Conservation (phyloP, 2,113 vertebrate genomes). For the Ciconia boyciana region DNA sequence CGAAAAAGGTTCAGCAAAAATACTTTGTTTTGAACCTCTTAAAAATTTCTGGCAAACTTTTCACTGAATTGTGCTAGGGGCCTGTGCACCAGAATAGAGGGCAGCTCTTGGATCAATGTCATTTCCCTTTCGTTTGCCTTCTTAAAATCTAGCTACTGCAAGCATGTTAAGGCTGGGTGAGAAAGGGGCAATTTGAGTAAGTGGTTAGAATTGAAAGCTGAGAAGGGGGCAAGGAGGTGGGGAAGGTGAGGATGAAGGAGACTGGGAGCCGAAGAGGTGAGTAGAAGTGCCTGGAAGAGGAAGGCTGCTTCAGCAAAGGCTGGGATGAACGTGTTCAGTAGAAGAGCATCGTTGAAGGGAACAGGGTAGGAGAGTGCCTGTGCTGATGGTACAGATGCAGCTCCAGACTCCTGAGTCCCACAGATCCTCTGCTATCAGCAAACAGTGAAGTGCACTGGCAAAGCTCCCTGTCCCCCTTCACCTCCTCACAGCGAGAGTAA, state of each 20-base stretch:
- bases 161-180: not conserved
- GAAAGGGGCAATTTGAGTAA: not conserved
- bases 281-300: not conserved
- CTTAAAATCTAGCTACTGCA: not conserved
- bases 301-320: not conserved
- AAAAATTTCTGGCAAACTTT: not conserved
- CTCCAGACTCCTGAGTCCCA: not conserved
- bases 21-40: constrained; percentile 39
- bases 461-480: not conserved
- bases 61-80: not conserved
- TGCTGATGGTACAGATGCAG: not conserved
- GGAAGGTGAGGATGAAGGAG: not conserved
- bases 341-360: not conserved
- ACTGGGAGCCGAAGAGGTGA: not conserved
- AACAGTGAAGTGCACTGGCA: not conserved
- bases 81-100: not conserved
- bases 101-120: not conserved
- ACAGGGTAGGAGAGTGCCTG: not conserved
- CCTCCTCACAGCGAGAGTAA: not conserved
- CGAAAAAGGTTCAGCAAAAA: not conserved
- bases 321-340: accelerated
- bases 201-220: not conserved
- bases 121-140: not conserved
- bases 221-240: not conserved
- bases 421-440: not conserved